phyloP scores from a whole-genome alignment of 1,140 invertebrate species.

The Macrostomum lignano region DNA sequence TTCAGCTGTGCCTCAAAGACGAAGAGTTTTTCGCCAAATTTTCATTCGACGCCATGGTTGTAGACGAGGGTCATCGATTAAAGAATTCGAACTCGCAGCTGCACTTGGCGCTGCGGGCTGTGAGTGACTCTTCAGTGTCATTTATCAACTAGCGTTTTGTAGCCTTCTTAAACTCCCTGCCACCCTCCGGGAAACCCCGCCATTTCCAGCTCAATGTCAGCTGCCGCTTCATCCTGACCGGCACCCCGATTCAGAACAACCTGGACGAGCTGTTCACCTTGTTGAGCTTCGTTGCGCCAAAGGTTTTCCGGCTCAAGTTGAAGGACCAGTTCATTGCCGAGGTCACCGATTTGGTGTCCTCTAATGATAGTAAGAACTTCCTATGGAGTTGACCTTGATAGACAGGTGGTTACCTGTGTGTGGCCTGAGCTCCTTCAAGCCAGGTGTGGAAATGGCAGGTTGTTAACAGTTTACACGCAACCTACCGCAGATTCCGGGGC shows the following conservation, averaged over 20 bases:
- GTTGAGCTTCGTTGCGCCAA: constrained; percentile 48
- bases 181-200: background rate
- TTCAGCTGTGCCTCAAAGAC: constrained; percentile 20
- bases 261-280: constrained; percentile 77
- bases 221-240: constrained; percentile 65
- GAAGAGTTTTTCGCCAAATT: constrained; percentile 12
- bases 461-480: no score
- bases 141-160: constrained; percentile 61
- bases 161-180: constrained; percentile 20
- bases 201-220: constrained; percentile 50
- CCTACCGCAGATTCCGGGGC: no score
- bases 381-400: no score
- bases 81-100: constrained; percentile 95
- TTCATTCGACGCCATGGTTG: constrained; percentile 37
- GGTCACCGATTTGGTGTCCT: no score
- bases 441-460: no score
- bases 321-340: no score
- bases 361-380: no score
- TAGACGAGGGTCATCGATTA: constrained; percentile 89
- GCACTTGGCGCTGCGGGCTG: no score
- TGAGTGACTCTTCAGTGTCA: no score
- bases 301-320: no score
- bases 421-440: no score
- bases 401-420: no score
- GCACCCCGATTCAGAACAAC: constrained; percentile 95